Evolutionary conservation across 1,140 invertebrate genomes (phyloP), one percentile per base, ranked within the genome.

Genomic region (Samia ricini): DNA sequence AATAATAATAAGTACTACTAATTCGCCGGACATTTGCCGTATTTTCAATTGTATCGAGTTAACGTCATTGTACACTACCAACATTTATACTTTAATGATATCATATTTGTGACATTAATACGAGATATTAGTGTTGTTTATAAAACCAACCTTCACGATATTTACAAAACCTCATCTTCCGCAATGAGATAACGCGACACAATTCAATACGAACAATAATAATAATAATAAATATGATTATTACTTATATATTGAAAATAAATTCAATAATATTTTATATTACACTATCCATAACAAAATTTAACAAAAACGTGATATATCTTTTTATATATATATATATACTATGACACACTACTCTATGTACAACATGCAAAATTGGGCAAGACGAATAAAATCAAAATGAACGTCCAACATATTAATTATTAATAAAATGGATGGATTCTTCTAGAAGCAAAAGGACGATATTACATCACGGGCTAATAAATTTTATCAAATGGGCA

Each of bases 311-410:
- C 74, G 69, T 69, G 74, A 85, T 81, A 84, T 78, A 85, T 73
- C 66, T 54, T 68, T 54, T 73, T 81, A 72, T 77, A 69, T 74
- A 78, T 12, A n/a, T 48, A 48, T 48, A 42, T 42, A 48, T 2
- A 48, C 18, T 15, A 36, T 76, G 75, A n/a, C n/a, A 75, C 68
- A 74, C 76, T 80, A 84, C 74, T n/a, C n/a, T 89, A 89, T 89
- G 69, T 89, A 88, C 84, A 88, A 85, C 81, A 85, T 83, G 83
- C 79, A 81, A 82, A n/a, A 77, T 76, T 75, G 79, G 86, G 87
- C 87, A 88, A 89, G 85, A 89, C 73, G 72, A 76, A 65, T 74
- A 73, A 73, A 77, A 67, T 71, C 76, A 79, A 4, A 83, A 77
- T 81, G 74, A 77, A 80, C 75, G 79, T 83, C 82, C 83, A 77